Evolutionary conservation across 2,888 invertebrate genomes (phyloP).

Genomic region (Amphipoea oculea): DNA sequence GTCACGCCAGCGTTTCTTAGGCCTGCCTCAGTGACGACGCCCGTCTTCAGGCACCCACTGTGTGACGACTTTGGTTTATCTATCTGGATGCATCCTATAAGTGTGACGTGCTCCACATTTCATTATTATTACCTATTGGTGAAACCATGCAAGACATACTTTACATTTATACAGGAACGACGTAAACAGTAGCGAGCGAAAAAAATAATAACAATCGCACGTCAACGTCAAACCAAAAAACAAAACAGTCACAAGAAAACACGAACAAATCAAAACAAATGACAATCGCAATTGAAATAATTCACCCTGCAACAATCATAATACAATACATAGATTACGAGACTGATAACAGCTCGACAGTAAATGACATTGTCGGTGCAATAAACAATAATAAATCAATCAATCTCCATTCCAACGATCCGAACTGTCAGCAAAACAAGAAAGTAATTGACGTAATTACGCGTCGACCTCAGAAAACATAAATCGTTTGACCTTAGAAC

Average conservation of each 20-base stretch:
- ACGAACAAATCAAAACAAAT: conserved; percentile 16
- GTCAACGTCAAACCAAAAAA: conserved; percentile 12
- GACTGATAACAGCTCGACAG: conserved; percentile 30
- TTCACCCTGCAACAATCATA: conserved; percentile 6
- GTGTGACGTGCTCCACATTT: too few relatives aligned
- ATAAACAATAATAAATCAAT: conserved; percentile 62
- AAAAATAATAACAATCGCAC: neutral
- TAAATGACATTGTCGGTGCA: conserved; percentile 50
- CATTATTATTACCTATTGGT: too few relatives aligned
- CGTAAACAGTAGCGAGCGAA: neutral
- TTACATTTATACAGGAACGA: too few relatives aligned
- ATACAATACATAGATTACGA: conserved; percentile 38
- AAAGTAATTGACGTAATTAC: conserved; percentile 68
- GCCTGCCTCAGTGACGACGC: too few relatives aligned
- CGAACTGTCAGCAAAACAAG: conserved; percentile 62
- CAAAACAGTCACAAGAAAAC: neutral
- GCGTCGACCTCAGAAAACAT: conserved; percentile 61
- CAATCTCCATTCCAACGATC: conserved; percentile 51
- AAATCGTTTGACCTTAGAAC: conserved; percentile 64
- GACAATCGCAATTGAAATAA: conserved; percentile 22
- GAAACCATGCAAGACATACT: too few relatives aligned
- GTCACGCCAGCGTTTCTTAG: too few relatives aligned
- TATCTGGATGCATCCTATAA: too few relatives aligned
- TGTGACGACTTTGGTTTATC: too few relatives aligned
- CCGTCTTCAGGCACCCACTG: too few relatives aligned